Conservation (phyloP, 2,113 vertebrate species). For the Callipepla squamata region DNA sequence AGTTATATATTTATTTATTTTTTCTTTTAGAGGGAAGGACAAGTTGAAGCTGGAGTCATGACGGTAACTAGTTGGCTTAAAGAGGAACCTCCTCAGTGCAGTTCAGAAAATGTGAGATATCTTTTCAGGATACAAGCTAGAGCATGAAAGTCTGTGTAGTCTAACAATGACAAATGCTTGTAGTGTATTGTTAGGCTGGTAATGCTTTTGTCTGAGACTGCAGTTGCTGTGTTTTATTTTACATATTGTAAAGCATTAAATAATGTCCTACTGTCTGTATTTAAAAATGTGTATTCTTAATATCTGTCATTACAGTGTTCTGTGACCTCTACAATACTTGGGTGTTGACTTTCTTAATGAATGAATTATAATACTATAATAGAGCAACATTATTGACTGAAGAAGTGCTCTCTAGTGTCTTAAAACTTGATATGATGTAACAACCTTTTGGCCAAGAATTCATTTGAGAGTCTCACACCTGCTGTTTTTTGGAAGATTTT, state of each 20-base stretch:
- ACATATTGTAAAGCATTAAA: not conserved
- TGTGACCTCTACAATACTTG: not conserved
- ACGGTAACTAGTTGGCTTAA: conserved; percentile 83
- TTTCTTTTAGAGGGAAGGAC: conserved; percentile 87
- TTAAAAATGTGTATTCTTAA: not conserved
- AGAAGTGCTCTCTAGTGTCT: not conserved
- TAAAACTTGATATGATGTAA: not conserved
- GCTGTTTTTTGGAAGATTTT: not conserved
- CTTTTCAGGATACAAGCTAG: not conserved
- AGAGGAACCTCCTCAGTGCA: conserved; percentile 47
- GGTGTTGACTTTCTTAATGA: not conserved
- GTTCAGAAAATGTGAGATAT: conserved; percentile 79
- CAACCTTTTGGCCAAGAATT: not conserved
- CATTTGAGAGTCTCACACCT: not conserved
- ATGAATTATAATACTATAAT: not conserved
- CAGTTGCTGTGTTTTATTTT: not conserved
- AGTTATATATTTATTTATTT: not conserved
- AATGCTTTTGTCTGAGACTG: not conserved
- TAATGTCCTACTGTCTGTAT: not conserved
- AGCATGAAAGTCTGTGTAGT: not conserved
- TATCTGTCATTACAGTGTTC: not conserved
- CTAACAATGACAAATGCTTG: not conserved
- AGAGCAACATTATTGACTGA: not conserved
- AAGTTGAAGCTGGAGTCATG: conserved; percentile 88
- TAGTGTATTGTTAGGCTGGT: not conserved